A percentile compares a stretch with the other conserved stretches of the same genome.
Evolutionary conservation across 2,113 vertebrate genomes (phyloP).

Genomic region (Brachypodius melanocephalos): DNA sequence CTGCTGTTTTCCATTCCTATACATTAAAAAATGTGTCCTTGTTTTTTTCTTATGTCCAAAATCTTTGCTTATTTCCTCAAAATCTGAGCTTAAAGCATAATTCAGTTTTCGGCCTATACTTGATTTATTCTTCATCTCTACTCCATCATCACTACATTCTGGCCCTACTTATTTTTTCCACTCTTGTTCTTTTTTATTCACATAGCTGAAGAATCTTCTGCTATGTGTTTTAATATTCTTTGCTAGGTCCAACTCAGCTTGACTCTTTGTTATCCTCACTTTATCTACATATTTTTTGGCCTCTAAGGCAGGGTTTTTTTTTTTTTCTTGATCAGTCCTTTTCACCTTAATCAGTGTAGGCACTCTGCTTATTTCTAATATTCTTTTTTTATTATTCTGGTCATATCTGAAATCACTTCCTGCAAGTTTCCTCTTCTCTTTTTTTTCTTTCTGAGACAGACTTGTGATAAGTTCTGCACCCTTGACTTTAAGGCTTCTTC

Average conservation of each 20-base stretch:
- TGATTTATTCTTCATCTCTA: constrained; percentile 12
- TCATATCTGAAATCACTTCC: not conserved
- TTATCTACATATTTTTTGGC: constrained; percentile 19
- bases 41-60: not conserved
- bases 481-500: not conserved
- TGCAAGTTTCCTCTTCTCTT: not conserved
- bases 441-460: not conserved
- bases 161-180: not conserved
- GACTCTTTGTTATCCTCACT: constrained; percentile 31
- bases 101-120: not conserved
- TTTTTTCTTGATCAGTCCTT: constrained; percentile 44
- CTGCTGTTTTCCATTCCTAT: not conserved
- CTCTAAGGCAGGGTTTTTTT: not conserved
- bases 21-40: not conserved
- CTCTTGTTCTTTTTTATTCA: constrained; percentile 1
- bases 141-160: not conserved
- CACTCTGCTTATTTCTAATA: constrained; percentile 42
- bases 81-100: not conserved
- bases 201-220: not conserved
- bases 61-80: not conserved
- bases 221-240: constrained; percentile 39
- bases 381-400: not conserved
- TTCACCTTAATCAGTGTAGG: not conserved
- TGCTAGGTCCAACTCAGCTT: constrained; percentile 28
- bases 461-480: not conserved